phyloP scores from a whole-genome alignment of 2,888 invertebrate genomes.

The Callosobruchus maculatus region DNA sequence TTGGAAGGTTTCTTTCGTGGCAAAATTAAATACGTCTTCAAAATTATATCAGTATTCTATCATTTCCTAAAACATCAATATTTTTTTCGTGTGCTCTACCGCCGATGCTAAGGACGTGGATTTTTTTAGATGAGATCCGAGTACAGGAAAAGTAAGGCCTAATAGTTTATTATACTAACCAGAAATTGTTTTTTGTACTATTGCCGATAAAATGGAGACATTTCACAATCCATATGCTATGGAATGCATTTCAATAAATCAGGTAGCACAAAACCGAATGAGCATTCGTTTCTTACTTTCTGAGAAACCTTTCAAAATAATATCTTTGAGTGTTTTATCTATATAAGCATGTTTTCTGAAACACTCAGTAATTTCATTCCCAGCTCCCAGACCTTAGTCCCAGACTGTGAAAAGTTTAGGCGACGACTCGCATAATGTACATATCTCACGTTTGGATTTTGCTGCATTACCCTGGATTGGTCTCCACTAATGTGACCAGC shows the following conservation, averaged over 20 bases:
- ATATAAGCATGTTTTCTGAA: background rate
- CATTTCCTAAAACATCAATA: background rate
- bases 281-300: constrained; percentile 2
- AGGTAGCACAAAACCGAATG: background rate
- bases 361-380: background rate
- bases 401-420: background rate
- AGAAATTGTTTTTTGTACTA: constrained; percentile 1
- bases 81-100: background rate
- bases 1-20: background rate
- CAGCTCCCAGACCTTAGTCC: constrained; percentile 2
- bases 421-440: background rate
- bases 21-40: background rate
- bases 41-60: background rate
- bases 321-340: background rate
- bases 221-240: background rate
- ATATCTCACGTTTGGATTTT: background rate
- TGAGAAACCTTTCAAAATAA: background rate
- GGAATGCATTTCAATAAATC: constrained; percentile 6
- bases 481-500: background rate
- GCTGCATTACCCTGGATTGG: background rate
- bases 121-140: background rate
- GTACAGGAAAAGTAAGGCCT: background rate
- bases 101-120: background rate
- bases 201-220: background rate
- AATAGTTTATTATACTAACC: constrained; percentile 3